Base-by-base conservation (phyloP, 2,113 vertebrate genomes). In the Oophaga pumilio region DNA sequence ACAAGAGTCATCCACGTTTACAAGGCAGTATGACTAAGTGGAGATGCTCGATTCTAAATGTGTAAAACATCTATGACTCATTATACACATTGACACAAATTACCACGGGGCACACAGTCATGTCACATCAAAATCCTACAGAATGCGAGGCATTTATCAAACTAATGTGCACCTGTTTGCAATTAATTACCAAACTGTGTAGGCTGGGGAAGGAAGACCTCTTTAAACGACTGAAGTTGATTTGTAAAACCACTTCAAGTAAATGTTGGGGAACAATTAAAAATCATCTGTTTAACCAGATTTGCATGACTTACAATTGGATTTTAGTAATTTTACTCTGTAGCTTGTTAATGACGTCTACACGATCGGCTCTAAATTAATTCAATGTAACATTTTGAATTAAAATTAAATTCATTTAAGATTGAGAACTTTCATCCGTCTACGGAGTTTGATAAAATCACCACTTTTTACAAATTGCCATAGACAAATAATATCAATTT, bases 61-160 rank as follows among this genome's bases (percentile, higher is more conserved):
- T 81, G 56, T 87, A 82, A 87, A 87, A 62, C 79, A 76, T 76
- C 24, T 82, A 73, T 76, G 79, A 87, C 83, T 82, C 68, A 87
- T 82, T 83, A 87, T 76, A 74, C 86, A 87, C 69, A 82, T 76
- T 87, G 86, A 76, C 86, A 83, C 69, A 76, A 87, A 87, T 87
- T 87, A 83, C 79, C 69, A 76, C 52, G 33, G 79, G 77, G 79
- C 86, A 87, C 80, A 76, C 68, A 82, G 66, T 81, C 86, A 60
- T 59, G 85, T 87, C 64, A 73, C 73, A 64, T 57, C 53, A 81
- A 49, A 82, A 82, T 83, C 68, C 26, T 71, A 33, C 53, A 78
- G 66, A 74, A 81, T 28, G 68, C n/a, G 82, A 87, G 56, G 17
- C 64, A 64, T 82, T 87, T 82, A 87, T 74, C 78, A 87, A 74